Evolutionary conservation across 2,113 vertebrate genomes (phyloP).

Genomic region (Sorex fumeus): DNA sequence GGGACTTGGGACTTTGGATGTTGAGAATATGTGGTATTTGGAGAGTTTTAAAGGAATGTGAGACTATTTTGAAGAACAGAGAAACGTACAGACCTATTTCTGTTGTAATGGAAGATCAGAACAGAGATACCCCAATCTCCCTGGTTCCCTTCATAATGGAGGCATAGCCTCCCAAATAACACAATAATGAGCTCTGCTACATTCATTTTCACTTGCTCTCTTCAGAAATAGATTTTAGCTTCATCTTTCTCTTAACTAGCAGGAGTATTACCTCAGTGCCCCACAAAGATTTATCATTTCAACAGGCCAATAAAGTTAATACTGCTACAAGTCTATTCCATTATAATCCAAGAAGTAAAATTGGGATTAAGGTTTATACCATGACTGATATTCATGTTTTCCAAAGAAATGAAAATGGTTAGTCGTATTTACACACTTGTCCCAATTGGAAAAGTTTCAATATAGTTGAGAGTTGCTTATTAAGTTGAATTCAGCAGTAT

Average conservation of each 20-base stretch:
- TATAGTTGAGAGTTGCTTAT: conserved; percentile 74
- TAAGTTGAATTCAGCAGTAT: conserved; percentile 72
- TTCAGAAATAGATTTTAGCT: conserved; percentile 59
- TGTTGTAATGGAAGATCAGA: conserved; percentile 83
- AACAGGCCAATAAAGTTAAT: conserved; percentile 52
- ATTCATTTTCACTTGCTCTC: conserved; percentile 68
- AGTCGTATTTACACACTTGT: conserved; percentile 71
- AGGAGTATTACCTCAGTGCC: conserved; percentile 64
- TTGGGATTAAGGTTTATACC: conserved; percentile 53
- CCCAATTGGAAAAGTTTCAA: conserved; percentile 71
- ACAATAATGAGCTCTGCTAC: conserved; percentile 72
- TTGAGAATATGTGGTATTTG: conserved; percentile 84
- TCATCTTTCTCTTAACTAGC: conserved; percentile 71
- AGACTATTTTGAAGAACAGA: conserved; percentile 76
- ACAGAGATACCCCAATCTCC: conserved; percentile 79
- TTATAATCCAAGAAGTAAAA: conserved; percentile 9
- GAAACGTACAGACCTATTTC: conserved; percentile 75
- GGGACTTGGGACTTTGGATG: conserved; percentile 82
- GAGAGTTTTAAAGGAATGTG: conserved; percentile 82
- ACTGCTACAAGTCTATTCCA: conserved; percentile 58
- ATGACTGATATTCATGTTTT: not conserved
- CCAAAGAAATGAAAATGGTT: conserved; percentile 65
- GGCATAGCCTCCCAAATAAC: conserved; percentile 52
- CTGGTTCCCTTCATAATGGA: conserved; percentile 73
- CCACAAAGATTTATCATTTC: conserved; percentile 54